Percentiles rank a stretch among this genome's conserved stretches.
Evolutionary conservation across 2,797 vertebrate genomes (phyloP).

Genomic region (Neostethus bicornis): DNA sequence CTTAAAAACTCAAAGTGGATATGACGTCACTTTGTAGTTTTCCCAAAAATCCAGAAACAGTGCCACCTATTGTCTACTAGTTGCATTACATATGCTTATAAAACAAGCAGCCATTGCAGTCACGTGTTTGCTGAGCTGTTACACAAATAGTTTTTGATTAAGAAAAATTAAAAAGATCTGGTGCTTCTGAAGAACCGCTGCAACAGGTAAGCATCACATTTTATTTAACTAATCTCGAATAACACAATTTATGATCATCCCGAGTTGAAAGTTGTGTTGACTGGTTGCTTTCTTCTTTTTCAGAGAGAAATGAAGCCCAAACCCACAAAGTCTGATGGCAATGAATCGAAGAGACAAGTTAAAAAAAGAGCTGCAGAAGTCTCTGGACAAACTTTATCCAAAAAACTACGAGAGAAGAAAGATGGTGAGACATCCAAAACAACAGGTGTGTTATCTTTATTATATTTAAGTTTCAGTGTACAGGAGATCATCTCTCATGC

Average conservation of each 20-base stretch:
- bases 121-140: conserved; percentile 40
- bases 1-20: neutral
- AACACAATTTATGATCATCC: no score
- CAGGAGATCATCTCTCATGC: no score
- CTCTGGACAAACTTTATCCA: conserved; percentile 38
- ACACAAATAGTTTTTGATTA: conserved; percentile 26
- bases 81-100: conserved; percentile 53
- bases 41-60: conserved; percentile 6
- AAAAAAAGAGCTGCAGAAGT: conserved; percentile 46
- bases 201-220: conserved; percentile 9
- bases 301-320: conserved; percentile 62
- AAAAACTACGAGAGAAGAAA: conserved; percentile 63
- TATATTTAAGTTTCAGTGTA: no score
- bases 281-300: neutral
- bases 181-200: neutral
- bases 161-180: no score
- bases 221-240: no score
- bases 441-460: conserved; percentile 51
- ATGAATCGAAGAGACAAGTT: conserved; percentile 43
- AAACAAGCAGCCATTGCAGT: conserved; percentile 55
- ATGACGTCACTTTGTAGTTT: conserved; percentile 20
- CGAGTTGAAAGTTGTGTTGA: no score
- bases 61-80: conserved; percentile 39
- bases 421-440: conserved; percentile 42
- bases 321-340: conserved; percentile 22